Conservation (phyloP, 2,888 invertebrate species). For the Unio delphinus region DNA sequence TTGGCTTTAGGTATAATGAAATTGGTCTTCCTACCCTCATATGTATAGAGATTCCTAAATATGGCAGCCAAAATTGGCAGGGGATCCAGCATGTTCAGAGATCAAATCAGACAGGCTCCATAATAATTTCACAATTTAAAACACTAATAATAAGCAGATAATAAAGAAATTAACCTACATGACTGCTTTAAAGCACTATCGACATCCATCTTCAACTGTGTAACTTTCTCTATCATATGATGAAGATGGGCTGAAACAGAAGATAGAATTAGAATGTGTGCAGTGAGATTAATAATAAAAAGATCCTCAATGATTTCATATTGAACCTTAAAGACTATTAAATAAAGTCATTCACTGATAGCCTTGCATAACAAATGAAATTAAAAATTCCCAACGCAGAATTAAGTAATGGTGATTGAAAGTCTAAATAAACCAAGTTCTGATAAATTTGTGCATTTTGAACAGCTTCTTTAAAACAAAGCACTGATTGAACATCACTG, state of each 20-base stretch:
- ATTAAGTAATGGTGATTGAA: too few relatives aligned
- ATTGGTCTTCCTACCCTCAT: too few relatives aligned
- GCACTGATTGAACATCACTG: too few relatives aligned
- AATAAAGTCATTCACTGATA: background rate
- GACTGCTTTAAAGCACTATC: constrained; percentile 60
- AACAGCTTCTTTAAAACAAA: too few relatives aligned
- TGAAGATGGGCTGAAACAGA: constrained; percentile 87
- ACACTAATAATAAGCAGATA: background rate
- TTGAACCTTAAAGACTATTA: background rate
- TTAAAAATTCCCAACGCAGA: too few relatives aligned
- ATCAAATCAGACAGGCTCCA: background rate
- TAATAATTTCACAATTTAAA: constrained; percentile 14
- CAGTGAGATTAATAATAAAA: background rate
- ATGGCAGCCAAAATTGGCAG: too few relatives aligned
- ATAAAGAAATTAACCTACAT: constrained; percentile 44
- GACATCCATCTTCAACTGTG: constrained; percentile 58
- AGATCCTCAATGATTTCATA: background rate
- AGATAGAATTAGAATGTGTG: background rate
- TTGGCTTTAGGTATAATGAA: too few relatives aligned
- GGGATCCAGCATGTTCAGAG: too few relatives aligned
- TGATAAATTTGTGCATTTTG: too few relatives aligned
- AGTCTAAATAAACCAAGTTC: too few relatives aligned
- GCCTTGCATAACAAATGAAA: background rate
- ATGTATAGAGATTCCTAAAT: too few relatives aligned
- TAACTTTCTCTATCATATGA: constrained; percentile 86